Percentiles rank a stretch among this genome's conserved stretches.
These are phyloP conservation scores for Spondyliosoma cantharus DNA, from an alignment of 2,797 vertebrate species.

Conservation along the genomic window DNA sequence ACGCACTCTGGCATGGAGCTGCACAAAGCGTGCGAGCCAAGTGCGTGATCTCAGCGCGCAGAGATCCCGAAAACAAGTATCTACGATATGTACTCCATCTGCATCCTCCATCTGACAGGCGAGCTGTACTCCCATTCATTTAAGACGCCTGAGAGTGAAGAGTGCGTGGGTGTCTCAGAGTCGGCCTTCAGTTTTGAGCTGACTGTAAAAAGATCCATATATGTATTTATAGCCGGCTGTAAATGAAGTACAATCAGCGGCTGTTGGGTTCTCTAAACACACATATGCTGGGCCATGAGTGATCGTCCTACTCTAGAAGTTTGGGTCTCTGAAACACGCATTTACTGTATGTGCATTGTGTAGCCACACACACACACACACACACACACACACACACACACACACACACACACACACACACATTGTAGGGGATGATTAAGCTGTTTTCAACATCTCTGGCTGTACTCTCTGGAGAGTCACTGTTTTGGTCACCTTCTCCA, in stretches of 20 bases:
- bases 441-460: slow-evolving; percentile 54
- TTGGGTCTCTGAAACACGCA: slow-evolving; percentile 40
- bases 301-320: slow-evolving; percentile 18
- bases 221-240: slow-evolving; percentile 55
- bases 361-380: background rate
- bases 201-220: slow-evolving; percentile 34
- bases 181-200: slow-evolving; percentile 10
- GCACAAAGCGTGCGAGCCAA: background rate
- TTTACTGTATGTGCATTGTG: slow-evolving; percentile 9
- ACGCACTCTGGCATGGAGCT: slow-evolving; percentile 22
- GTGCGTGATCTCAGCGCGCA: slow-evolving; percentile 20
- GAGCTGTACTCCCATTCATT: slow-evolving; percentile 21
- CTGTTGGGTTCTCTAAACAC: slow-evolving; percentile 48
- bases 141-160: slow-evolving; percentile 24
- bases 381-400: slow-evolving; percentile 13
- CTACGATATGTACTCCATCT: slow-evolving; percentile 16
- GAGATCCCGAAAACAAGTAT: slow-evolving; percentile 8
- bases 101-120: slow-evolving; percentile 17
- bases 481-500: slow-evolving; percentile 67
- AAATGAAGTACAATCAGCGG: slow-evolving; percentile 68
- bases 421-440: slow-evolving; percentile 49
- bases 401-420: background rate
- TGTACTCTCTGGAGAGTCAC: slow-evolving; percentile 54
- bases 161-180: slow-evolving; percentile 25
- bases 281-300: slow-evolving; percentile 33